A percentile compares a stretch with the other conserved stretches of the same genome.
phyloP scores from a whole-genome alignment of 1,140 invertebrate species.

The Magallana gigas region DNA sequence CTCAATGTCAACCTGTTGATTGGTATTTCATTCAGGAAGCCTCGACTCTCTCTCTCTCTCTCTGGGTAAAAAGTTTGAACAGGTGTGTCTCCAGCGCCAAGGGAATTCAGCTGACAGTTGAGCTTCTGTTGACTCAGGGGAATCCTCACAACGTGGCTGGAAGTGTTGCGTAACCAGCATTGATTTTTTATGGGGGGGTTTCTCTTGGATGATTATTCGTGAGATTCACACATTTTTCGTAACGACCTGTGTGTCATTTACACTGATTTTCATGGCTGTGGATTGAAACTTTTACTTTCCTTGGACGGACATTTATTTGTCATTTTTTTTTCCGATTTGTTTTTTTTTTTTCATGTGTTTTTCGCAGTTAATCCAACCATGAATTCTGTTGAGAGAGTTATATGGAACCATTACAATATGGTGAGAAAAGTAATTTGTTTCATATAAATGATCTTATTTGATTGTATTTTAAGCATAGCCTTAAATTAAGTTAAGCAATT shows the following conservation, averaged over 20 bases:
- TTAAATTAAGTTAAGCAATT: no score
- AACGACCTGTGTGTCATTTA: not conserved
- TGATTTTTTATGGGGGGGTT: not conserved
- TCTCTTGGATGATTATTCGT: not conserved
- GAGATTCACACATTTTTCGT: not conserved
- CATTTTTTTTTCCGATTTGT: no score
- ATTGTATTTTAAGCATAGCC: no score
- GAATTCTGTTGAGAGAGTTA: constrained; percentile 52
- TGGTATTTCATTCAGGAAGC: not conserved
- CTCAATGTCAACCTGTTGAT: not conserved
- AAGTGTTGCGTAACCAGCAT: not conserved
- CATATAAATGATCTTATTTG: no score
- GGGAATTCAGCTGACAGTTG: not conserved
- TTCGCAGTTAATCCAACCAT: not conserved
- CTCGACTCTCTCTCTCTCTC: not conserved
- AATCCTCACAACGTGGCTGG: not conserved
- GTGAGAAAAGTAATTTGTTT: not conserved
- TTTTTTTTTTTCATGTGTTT: not conserved
- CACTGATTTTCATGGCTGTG: not conserved
- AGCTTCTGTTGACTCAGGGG: not conserved
- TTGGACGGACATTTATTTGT: no score
- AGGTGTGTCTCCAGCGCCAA: no score
- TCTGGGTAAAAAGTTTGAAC: not conserved
- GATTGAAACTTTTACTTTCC: no score
- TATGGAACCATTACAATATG: constrained; percentile 56